Base-by-base conservation (phyloP, 1,140 invertebrate genomes). In the Formica selysi region DNA sequence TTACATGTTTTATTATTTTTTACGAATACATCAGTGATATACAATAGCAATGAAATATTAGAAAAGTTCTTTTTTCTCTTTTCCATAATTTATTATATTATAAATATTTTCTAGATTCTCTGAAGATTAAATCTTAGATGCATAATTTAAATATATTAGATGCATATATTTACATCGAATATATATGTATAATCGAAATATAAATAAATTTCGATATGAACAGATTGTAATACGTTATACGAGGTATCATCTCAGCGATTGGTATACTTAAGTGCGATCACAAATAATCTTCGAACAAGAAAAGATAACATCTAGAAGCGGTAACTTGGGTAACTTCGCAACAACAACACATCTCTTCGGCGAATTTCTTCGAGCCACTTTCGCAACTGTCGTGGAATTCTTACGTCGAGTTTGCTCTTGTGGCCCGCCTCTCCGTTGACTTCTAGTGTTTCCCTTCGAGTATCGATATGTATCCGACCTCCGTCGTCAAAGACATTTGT, bases 301-400 rank as follows among this genome's bases (percentile, higher is more conserved):
- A 67, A 38, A 57, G 7, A 11, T 59, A 61, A 73, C 19, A 29
- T 61, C 22, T 51, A 16, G 22, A 54, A 7, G 6, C n/a, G 32
- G 11, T 16, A 51, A 38, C 16, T 76, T 36, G 7, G 5, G 5
- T 54, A 71, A 81, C 22, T 71, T 81, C 1, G 32, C 32, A 70
- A 59, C 51, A 80, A 78, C 41, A 65, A 48, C 32, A 16, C 11
- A 19, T 38, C 41, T 4, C 3, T 11, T 61, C 36, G 38, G 67
- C 11, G 54, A 73, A 79, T 68, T 79, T 81, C 51, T 73, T 36
- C 26, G 16, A 68, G 44, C 22, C 41, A 81, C 36, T 73, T 70
- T 81, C 13, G 16, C 22, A 61, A 81, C 67, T 59, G 44, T 57
- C 48, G 44, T 32, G 51, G 22, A 70, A 81, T 81, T 59, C 48